Evolutionary conservation across 2,888 invertebrate genomes (phyloP), one percentile per base, ranked within the genome.

Genomic region (Teleiodes luculella): DNA sequence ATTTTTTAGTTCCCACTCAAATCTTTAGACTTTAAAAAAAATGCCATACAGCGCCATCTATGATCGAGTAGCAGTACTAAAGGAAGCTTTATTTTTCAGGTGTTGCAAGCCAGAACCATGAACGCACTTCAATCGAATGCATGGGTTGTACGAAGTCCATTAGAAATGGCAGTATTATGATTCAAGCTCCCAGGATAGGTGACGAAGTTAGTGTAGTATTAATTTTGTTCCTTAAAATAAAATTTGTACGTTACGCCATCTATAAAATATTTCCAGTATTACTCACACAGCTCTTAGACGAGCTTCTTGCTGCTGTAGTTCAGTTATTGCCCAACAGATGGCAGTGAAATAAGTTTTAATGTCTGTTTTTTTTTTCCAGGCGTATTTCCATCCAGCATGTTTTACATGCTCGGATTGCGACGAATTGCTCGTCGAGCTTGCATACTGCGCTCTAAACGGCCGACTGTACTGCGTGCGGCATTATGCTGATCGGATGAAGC

Each of bases 401-500:
- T 99, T 98, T 86, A 91, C 93, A 55, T 99, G 98, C 87, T 90
- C 92, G 65, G 93, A 94, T 55, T 98, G 98, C 88, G 93, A 95
- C 67, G 97, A 99, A 86, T 91, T 98, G 53, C 93, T 99, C 57
- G 98, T 98, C 59, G 99, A 99, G 86, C 92, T 99, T 72, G 96
- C 97, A 50, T 98, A 99, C 88, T 99, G 99, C 83, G 95, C 95
- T 61, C 92, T 96, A 78, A 96, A 97, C 67, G 96, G 96, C 64
- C 92, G 93, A 61, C 91, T 97, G 62, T 97, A 94, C 90, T 98
- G 98, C 86, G 97, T 97, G 75, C 92, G 98, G 61, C 99, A 99
- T 88, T 99, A 98, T 83, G 98, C 98, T 50, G 98, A 99, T 86
- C 93, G 95, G 74, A 91, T 98, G 76, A 97, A 98, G 83, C 98